A percentile compares a stretch with the other conserved stretches of the same genome.
These are phyloP conservation scores for Cerastoderma edule DNA, from an alignment of 2,888 invertebrate species.

Conservation along the genomic window DNA sequence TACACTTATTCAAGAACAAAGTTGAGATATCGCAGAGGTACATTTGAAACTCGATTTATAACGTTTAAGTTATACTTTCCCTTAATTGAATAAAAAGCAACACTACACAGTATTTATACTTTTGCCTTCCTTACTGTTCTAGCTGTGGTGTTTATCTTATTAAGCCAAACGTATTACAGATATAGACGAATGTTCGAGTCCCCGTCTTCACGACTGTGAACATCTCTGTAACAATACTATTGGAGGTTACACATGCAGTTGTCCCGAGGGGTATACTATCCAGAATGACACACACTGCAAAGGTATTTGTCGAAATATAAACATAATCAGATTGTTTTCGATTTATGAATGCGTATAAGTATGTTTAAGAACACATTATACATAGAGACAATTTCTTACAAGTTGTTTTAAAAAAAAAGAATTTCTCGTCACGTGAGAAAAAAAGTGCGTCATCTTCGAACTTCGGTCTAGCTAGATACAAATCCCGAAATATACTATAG, in stretches of 20 bases:
- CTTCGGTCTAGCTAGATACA: neutral
- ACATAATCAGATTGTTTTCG: neutral
- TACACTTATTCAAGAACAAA: no score
- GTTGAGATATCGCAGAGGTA: no score
- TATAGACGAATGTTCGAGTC: conserved; percentile 8
- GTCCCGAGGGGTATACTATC: conserved; percentile 10
- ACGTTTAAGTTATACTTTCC: no score
- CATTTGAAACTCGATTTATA: no score
- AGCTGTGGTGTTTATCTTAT: no score
- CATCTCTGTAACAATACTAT: conserved; percentile 11
- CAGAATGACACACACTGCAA: neutral
- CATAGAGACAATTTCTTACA: neutral
- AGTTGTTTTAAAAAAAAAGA: neutral
- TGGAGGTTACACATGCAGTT: conserved; percentile 15
- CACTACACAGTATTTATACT: no score
- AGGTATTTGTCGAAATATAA: neutral
- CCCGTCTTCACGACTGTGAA: neutral
- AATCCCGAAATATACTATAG: no score
- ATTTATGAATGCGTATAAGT: neutral
- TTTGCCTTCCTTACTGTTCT: no score
- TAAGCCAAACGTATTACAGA: no score
- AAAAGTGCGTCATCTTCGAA: neutral
- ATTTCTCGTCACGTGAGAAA: neutral
- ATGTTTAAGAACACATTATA: neutral
- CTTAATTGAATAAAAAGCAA: no score